A percentile compares a stretch with the other conserved stretches of the same genome.
These are phyloP conservation scores for Oryctolagus cuniculus DNA, from an alignment of 2,113 vertebrate genomes.

Conservation along the genomic window DNA sequence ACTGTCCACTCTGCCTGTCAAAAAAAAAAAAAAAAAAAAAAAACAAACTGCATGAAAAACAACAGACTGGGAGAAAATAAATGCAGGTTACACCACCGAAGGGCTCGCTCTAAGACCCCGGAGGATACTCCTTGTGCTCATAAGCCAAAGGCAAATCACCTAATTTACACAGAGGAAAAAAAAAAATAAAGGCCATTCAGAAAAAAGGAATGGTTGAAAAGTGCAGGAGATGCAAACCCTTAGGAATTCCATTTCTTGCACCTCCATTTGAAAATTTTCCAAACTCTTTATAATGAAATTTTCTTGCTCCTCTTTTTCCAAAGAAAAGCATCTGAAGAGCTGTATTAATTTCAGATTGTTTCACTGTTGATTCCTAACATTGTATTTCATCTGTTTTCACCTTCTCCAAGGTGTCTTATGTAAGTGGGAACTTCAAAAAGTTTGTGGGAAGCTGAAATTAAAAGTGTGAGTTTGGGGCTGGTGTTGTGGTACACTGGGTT, in stretches of 20 bases:
- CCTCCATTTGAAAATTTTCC: not conserved
- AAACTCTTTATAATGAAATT: slow-evolving; percentile 91
- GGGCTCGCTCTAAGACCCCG: not conserved
- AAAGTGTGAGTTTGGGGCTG: too few species aligned
- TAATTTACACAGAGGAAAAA: not conserved
- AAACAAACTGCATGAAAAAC: slow-evolving; percentile 3
- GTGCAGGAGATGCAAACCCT: not conserved
- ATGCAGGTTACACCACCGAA: not conserved
- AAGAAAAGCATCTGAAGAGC: slow-evolving; percentile 93
- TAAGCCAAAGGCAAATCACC: not conserved
- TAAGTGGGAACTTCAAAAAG: too few species aligned
- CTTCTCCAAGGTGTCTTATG: not conserved
- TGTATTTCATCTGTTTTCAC: not conserved
- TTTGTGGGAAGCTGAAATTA: too few species aligned
- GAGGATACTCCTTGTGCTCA: not conserved
- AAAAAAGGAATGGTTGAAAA: slow-evolving; percentile 12
- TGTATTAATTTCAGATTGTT: slow-evolving; percentile 87
- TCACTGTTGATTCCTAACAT: slow-evolving; percentile 71
- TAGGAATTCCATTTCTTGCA: not conserved
- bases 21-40: too few species aligned
- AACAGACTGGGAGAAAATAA: not conserved
- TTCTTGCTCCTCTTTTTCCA: slow-evolving; percentile 90
- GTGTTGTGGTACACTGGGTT: too few species aligned
- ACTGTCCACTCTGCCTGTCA: too few species aligned
- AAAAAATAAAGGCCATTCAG: not conserved